Base-by-base conservation (phyloP, 2,113 vertebrate genomes). In the Silurus meridionalis region DNA sequence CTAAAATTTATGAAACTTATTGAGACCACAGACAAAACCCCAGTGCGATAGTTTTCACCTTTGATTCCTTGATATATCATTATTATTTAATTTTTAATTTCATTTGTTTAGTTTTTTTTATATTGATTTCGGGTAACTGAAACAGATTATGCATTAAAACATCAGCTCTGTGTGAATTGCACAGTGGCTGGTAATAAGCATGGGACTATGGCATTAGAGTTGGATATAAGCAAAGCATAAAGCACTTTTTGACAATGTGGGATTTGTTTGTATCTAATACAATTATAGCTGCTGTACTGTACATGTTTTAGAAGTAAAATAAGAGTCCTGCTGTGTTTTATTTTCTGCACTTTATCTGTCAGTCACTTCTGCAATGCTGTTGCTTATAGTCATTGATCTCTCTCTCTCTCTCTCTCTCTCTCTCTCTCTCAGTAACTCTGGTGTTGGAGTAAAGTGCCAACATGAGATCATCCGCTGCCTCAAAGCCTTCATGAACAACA, bases 401-500 rank as follows among this genome's bases (percentile, higher is more conserved):
- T 53, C 25, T 79, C n/a, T n/a, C 21, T 57, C 9, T 46, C 17
- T 37, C n/a, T 14, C 46, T 21, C 60, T 85, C 2, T 71, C 48
- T 21, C 8, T 87, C 21, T 60, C 64, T 23, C 46, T 13, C 19
- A 86, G 57, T 7, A 85, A 58, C 58, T 72, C 93, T 92, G 85
- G 61, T 37, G 89, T 91, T 53, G 93, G 93, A 64, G 92, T 93
- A 3, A 96, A 95, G 92, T 95, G 96, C 91, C 95, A 97, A 86
- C 95, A 96, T 74, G 97, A 98, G 91, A 96, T 97, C 87, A 97
- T 97, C 90, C 94, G 96, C 67, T 98, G 96, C 91, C 94, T 97
- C 48, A 98, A 98, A 93, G 96, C 96, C 74, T 97, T 97, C 86
- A 97, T 97, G 97, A 97, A 98, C 91, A 97, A 97, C 92, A 97